Evolutionary conservation across 1,140 invertebrate species (phyloP), one percentile per base, ranked within the genome.

Genomic region (Physella acuta): DNA sequence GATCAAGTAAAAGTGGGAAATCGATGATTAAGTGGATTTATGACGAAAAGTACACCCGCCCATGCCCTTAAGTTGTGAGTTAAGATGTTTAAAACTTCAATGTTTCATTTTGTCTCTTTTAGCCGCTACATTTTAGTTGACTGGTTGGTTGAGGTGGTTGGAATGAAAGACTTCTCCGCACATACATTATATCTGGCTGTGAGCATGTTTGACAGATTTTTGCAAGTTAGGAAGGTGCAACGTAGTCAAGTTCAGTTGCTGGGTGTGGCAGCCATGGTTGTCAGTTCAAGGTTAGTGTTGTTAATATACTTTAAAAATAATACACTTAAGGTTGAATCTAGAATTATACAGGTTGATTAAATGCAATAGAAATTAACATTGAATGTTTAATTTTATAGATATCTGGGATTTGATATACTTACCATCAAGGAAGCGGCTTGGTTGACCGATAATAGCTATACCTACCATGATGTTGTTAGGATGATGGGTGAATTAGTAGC

Each of bases 401-500:
- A 75, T 65, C 69, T 85, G 39, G 80, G 81, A 30, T 77, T 78
- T 70, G 81, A 85, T 52, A 84, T 85, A 30, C 78, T 85, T 28
- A 85, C 84, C 26, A 83, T 85, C 31, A 56, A 81, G 55, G 84
- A 85, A 67, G 84, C 82, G 62, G 81, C 82, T 14, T 85, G 82
- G 82, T 70, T 84, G 20, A 85, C 84, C 24, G 84, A 85, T 74
- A 83, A 82, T 66, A 84, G 82, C 16, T 85, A 85, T 71, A 82
- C 80, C 59, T 85, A 85, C 71, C 81, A 84, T 68, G 82, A 85
- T 73, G 82, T 85, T 31, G 84, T 85, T 1, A 67, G 78, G 56
- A 85, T 85, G 84, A 84, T 84, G 82, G 84, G 82, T 49, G 82
- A 84, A 68, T 79, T 85, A 28, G 75, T 80, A 24, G 78, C 81